These are phyloP conservation scores for Pollenia labialis DNA, from an alignment of 2,888 invertebrate genomes.

Conservation along the genomic window DNA sequence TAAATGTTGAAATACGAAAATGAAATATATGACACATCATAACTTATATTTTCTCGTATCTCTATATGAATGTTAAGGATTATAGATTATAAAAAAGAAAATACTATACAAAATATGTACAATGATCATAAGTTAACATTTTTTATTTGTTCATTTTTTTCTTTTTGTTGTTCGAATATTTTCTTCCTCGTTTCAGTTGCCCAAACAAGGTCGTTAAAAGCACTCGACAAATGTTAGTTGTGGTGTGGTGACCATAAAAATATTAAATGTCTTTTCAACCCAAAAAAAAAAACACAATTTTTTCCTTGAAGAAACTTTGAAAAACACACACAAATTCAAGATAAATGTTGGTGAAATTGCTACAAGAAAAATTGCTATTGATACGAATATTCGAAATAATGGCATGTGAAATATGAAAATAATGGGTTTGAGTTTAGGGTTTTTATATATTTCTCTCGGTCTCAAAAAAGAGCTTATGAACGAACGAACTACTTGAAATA, in stretches of 20 bases:
- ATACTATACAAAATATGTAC: constrained; percentile 26
- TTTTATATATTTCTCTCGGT: not conserved
- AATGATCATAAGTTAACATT: constrained; percentile 56
- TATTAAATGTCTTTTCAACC: constrained; percentile 59
- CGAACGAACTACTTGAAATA: constrained; percentile 42
- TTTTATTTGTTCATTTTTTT: constrained; percentile 46
- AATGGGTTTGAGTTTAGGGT: constrained; percentile 40
- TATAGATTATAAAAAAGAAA: not conserved
- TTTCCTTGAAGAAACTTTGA: constrained; percentile 44
- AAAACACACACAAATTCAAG: constrained; percentile 70
- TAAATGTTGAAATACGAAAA: constrained; percentile 56
- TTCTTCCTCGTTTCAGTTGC: constrained; percentile 17
- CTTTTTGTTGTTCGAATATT: not conserved
- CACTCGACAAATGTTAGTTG: constrained; percentile 60
- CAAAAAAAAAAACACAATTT: constrained; percentile 65
- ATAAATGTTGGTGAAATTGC: constrained; percentile 71
- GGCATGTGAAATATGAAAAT: constrained; percentile 60
- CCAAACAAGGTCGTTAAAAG: constrained; percentile 69
- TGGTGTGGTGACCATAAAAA: constrained; percentile 65
- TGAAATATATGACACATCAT: constrained; percentile 71
- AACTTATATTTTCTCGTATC: constrained; percentile 53
- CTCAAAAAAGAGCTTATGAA: constrained; percentile 23
- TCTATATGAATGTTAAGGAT: constrained; percentile 8
- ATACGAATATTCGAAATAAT: constrained; percentile 49
- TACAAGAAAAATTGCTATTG: constrained; percentile 75